Base-by-base conservation (phyloP, 2,888 invertebrate species). In the Ormyrus rosae region DNA sequence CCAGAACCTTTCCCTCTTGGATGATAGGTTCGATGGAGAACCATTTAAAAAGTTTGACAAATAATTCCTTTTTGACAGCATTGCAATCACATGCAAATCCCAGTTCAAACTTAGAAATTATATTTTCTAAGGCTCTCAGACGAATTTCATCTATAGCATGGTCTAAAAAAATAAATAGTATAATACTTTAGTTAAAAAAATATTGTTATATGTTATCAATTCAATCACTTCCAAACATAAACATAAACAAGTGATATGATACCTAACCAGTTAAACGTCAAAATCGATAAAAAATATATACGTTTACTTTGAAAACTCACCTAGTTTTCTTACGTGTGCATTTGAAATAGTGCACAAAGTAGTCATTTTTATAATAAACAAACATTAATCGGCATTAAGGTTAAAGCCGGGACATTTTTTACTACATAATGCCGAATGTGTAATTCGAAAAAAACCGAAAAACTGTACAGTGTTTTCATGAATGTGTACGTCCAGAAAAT, bases 81-180 rank as follows among this genome's bases (percentile, higher is more conserved):
- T 94, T 94, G 86, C 94, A 93, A 76, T 94, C 93, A 71, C 93
- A 91, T 74, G 92, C 90, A 91, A 94, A 93, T 34, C 94, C 94
- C 83, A 93, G 90, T 78, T 93, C 92, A n/a, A 95, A 90, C 88
- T 95, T 95, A 0, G 94, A 93, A 83, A 92, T 87, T 71, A 94
- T 89, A 83, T 92, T 90, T 78, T 92, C 90, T 34, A 94, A 89
- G 9, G 93, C 91, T 80, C 94, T 91, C 82, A 92, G 91, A 55
- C 94, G 91, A 84, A 94, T 93, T 90, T 93, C 93, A 84, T 91
- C 92, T 68, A 94, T 85, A 10, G 91, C 91, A 86, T 94, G 93
- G 83, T 91, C 94, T 94, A 83, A 75, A 86, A 83, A 71, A 75
- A 50, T 10, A 5, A 6, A 63, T 6, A 2, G 34, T 34, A 70